Conservation (phyloP, 2,113 vertebrate species). For the Bubo bubo region DNA sequence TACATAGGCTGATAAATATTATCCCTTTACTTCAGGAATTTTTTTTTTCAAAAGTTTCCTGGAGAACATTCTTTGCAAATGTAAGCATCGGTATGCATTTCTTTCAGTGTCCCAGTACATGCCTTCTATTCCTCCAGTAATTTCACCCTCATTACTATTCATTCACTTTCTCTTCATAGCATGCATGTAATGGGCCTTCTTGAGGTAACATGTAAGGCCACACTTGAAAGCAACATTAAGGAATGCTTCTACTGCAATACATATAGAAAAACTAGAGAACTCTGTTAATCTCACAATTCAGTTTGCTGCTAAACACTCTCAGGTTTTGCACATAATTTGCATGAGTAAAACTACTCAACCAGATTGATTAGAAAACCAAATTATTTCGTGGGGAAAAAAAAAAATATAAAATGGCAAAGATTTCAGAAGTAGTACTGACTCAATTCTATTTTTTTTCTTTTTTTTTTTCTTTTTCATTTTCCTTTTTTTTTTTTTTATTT, state of each 20-base stretch:
- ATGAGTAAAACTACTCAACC: neutral
- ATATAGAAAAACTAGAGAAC: neutral
- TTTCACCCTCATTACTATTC: neutral
- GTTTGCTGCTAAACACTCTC: neutral
- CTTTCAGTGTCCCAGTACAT: neutral
- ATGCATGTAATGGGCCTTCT: neutral
- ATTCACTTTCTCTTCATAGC: neutral
- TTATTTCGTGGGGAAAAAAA: neutral
- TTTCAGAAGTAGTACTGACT: neutral
- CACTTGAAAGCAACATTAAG: neutral
- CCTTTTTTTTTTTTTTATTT: neutral
- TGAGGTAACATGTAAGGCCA: neutral
- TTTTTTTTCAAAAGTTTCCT: neutral
- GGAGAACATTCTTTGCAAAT: neutral
- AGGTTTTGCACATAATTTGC: neutral
- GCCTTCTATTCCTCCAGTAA: neutral
- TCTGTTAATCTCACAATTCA: neutral
- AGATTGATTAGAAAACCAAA: neutral
- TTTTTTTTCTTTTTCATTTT: neutral
- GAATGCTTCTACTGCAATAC: neutral
- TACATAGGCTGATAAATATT: neutral
- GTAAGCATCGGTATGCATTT: neutral
- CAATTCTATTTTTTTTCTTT: accelerated
- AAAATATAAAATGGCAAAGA: neutral
- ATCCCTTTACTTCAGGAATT: neutral